Base-by-base conservation (phyloP, 2,113 vertebrate species). In the Etia nguti region DNA sequence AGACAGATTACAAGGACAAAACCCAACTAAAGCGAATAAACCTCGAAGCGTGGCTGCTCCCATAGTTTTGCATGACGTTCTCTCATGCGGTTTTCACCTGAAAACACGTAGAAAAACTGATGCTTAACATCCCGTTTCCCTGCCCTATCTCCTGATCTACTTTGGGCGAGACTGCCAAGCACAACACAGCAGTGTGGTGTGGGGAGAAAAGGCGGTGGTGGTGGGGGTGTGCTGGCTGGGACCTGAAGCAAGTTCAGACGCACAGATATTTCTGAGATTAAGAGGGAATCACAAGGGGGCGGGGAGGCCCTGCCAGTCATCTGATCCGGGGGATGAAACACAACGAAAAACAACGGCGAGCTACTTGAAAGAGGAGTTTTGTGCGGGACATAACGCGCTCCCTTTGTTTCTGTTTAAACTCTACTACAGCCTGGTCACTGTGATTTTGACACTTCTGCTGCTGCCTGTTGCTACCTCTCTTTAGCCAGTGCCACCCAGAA, bases 241-340 rank as follows among this genome's bases (percentile, higher is more conserved):
- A 86, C 86, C 70, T 75, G 79, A 75, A 94, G 94, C 93, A 86
- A 94, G 95, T 96, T 95, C 92, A 95, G 94, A 92, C 93, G 84
- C 79, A 93, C 62, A 92, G 87, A 93, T 94, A 93, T 91, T 90
- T 92, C 82, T 86, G 89, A 94, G 94, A 95, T 95, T 93, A 95
- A 87, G 31, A 73, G 87, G 90, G 85, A 92, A 91, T 92, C 92
- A 88, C 82, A 86, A 48, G 80, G 79, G 79, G 24, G 80, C 26
- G 70, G 34, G 18, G 34, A 46, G 79, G 86, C 85, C 82, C 54
- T 24, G 85, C 46, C 82, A 81, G 90, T 93, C 89, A 94, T 90
- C 87, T 90, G 90, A 94, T 93, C 92, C 24, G 75, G 46, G 46
- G 59, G 82, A 86, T 86, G 80, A 93, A 93, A 85, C 81, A 81